Conservation (phyloP, 2,113 vertebrate genomes). For the Laticauda laticaudata region DNA sequence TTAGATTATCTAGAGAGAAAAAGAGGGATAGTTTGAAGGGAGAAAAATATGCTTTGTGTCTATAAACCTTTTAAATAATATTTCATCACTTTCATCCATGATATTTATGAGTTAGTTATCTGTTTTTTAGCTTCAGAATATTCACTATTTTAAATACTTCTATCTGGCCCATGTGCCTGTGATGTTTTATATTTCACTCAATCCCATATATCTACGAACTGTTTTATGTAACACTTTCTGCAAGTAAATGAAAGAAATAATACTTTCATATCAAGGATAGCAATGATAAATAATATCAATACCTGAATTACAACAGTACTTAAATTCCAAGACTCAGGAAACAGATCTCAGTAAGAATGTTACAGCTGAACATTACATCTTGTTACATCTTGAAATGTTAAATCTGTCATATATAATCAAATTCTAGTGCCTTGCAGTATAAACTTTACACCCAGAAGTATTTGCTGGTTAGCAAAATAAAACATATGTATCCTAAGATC, state of each 20-base stretch:
- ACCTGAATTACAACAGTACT: not conserved
- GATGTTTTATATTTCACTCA: not conserved
- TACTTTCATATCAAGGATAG: not conserved
- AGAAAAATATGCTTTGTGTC: not conserved
- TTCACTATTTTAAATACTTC: not conserved
- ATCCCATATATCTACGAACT: not conserved
- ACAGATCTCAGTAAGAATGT: not conserved
- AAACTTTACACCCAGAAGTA: no score
- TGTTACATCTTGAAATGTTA: no score
- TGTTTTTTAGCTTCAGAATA: not conserved
- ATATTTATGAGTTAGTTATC: not conserved
- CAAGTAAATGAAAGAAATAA: not conserved
- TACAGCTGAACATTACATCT: not conserved
- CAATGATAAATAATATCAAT: not conserved
- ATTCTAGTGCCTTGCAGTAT: no score
- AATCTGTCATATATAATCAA: no score
- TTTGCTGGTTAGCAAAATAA: no score
- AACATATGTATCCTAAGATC: no score
- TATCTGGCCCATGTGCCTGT: not conserved
- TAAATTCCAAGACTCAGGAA: not conserved
- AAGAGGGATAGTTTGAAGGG: not conserved
- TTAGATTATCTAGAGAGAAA: not conserved
- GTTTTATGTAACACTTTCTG: not conserved
- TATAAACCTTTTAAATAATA: not conserved
- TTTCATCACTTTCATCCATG: not conserved